Conservation (phyloP, 2,797 vertebrate species). For the Salarias fasciatus region DNA sequence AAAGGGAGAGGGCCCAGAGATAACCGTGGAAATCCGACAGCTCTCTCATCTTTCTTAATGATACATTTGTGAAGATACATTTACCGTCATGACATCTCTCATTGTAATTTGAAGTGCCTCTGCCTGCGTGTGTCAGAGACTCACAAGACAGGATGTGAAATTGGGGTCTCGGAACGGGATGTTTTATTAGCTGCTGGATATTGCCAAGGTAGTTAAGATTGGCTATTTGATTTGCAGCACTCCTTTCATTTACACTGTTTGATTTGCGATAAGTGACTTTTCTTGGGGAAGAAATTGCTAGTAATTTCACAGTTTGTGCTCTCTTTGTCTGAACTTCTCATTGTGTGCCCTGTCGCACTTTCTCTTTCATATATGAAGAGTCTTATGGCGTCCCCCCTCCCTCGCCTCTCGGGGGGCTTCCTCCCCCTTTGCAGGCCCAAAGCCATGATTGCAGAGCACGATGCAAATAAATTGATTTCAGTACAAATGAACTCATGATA, state of each 20-base stretch:
- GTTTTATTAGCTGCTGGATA: constrained; percentile 66
- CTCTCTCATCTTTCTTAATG: constrained; percentile 56
- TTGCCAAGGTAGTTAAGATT: constrained; percentile 61
- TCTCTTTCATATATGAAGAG: constrained; percentile 18
- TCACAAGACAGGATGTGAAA: constrained; percentile 51
- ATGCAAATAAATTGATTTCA: constrained; percentile 73
- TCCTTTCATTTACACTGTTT: constrained; percentile 69
- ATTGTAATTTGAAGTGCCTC: constrained; percentile 55
- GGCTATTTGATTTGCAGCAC: constrained; percentile 63
- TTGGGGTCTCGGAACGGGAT: constrained; percentile 49
- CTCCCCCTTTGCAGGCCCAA: constrained; percentile 20
- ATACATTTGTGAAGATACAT: constrained; percentile 50
- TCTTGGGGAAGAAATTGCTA: constrained; percentile 51
- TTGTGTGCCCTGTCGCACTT: background rate
- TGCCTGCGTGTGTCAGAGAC: constrained; percentile 20
- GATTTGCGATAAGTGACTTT: constrained; percentile 71
- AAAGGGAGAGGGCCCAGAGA: constrained; percentile 21
- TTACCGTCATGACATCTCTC: constrained; percentile 54
- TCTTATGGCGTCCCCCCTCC: constrained; percentile 21
- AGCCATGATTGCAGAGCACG: constrained; percentile 48
- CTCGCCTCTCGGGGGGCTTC: constrained; percentile 35
- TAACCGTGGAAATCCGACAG: constrained; percentile 36
- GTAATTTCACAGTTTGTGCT: constrained; percentile 68
- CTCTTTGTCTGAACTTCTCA: constrained; percentile 27
- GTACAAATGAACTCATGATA: constrained; percentile 71